Evolutionary conservation across 2,888 invertebrate genomes (phyloP).

Genomic region (Bursaphelenchus okinawaensis): DNA sequence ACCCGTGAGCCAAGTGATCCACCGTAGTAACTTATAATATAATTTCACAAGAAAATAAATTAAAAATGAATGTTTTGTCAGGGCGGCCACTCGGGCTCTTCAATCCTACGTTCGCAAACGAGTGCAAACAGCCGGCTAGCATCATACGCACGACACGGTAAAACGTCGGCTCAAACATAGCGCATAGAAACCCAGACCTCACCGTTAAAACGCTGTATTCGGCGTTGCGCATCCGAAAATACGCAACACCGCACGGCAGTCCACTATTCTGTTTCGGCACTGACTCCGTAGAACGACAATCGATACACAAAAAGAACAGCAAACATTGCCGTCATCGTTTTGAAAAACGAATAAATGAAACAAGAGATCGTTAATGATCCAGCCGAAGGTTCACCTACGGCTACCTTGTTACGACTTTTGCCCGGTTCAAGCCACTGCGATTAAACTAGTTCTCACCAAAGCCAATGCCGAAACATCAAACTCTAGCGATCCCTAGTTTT

Average conservation of each 20-base stretch:
- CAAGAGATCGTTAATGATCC: constrained; percentile 58
- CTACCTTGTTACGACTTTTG: constrained; percentile 68
- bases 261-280: not conserved
- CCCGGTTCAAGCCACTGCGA: constrained; percentile 41
- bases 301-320: too few relatives aligned
- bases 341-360: not conserved
- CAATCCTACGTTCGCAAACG: constrained; percentile 13
- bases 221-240: not conserved
- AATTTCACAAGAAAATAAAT: constrained; percentile 6
- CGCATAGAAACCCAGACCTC: not conserved
- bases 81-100: constrained; percentile 16
- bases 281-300: too few relatives aligned
- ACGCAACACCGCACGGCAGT: not conserved
- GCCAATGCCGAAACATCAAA: constrained; percentile 1
- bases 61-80: constrained; percentile 6
- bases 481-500: constrained; percentile 5
- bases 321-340: not conserved
- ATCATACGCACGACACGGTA: constrained; percentile 11
- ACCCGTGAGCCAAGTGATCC: constrained; percentile 60
- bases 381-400: constrained; percentile 67
- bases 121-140: constrained; percentile 1
- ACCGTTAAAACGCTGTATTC: constrained; percentile 3
- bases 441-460: constrained; percentile 28
- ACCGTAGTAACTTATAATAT: constrained; percentile 53
- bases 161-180: constrained; percentile 2